phyloP scores from a whole-genome alignment of 2,113 vertebrate genomes.

The Ellobius talpinus region DNA sequence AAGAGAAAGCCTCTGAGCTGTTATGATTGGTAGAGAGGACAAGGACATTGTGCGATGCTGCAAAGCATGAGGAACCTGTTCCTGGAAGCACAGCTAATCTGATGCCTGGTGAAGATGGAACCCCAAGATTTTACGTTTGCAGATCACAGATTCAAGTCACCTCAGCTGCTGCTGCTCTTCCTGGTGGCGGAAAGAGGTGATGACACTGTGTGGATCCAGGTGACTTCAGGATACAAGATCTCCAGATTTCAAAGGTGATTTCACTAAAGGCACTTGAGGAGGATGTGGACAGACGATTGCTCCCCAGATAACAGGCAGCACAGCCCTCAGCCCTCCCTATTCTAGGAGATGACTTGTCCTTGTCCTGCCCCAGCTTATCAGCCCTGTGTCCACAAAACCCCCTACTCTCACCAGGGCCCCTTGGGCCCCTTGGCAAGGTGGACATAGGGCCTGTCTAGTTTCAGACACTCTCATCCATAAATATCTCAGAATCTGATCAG shows the following conservation, averaged over 20 bases:
- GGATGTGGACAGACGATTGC: not conserved
- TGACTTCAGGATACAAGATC: not conserved
- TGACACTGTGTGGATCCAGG: not conserved
- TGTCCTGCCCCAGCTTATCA: not conserved
- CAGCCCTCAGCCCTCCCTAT: fast-evolving
- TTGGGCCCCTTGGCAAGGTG: not conserved
- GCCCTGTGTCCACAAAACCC: not conserved
- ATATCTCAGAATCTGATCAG: not conserved
- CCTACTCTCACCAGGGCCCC: not conserved
- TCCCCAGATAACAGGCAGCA: not conserved
- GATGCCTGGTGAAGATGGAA: not conserved
- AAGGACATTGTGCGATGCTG: not conserved
- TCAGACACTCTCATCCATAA: not conserved
- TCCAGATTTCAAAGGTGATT: not conserved
- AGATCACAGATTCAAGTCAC: not conserved
- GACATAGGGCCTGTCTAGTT: not conserved
- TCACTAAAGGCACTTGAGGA: not conserved
- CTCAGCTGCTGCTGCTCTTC: not conserved
- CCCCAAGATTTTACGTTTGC: not conserved
- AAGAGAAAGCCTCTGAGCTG: not conserved
- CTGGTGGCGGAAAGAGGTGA: not conserved
- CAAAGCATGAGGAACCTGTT: not conserved
- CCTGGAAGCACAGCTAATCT: not conserved
- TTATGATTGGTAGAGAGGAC: not conserved
- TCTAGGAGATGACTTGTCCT: not conserved